Evolutionary conservation across 2,113 vertebrate genomes (phyloP), one percentile per base, ranked within the genome.

Genomic region (Silurus meridionalis): DNA sequence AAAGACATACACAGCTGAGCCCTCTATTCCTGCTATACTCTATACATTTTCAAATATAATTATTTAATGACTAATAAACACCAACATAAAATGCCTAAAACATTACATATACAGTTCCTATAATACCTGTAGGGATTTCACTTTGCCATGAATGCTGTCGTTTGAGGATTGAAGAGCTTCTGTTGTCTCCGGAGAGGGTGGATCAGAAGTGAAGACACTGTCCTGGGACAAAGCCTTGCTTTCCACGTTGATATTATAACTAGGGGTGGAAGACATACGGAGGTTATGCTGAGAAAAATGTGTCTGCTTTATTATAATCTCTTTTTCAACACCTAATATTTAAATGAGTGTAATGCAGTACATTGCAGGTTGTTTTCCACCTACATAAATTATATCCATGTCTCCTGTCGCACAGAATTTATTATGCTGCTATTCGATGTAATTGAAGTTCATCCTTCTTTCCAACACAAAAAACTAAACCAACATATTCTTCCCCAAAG

Each of bases 161-260:
- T 96, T 95, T 60, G 95, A 96, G 0, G 94, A 91, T 0, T 69
- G 71, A 0, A 95, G 90, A 88, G 90, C 90, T 66, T 94, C 28
- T 21, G 91, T 90, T 17, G 82, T 92, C 88, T 96, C 96, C 23
- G 92, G 89, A 13, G 92, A 90, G 28, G 92, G 89, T 3, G 85
- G 92, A 25, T 97, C 94, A 17, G 94, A 94, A 84, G 95, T 93
- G 88, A 98, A 97, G 87, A 97, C 92, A 0, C 97, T 97, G 90
- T 98, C 97, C 53, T 98, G 97, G 23, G 97, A 98, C 91, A 97
- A 82, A 83, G 95, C 95, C 92, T 97, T 97, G 93, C 77, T 94
- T 48, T 96, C 95, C 94, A 97, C 91, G 90, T 86, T 94, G 81
- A 95, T 90, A 92, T 95, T 97, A 83, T 93, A 90, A 81, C 98